Percentiles rank a stretch among this genome's conserved stretches.
phyloP scores from a whole-genome alignment of 2,113 vertebrate species.

The Shinisaurus crocodilurus region DNA sequence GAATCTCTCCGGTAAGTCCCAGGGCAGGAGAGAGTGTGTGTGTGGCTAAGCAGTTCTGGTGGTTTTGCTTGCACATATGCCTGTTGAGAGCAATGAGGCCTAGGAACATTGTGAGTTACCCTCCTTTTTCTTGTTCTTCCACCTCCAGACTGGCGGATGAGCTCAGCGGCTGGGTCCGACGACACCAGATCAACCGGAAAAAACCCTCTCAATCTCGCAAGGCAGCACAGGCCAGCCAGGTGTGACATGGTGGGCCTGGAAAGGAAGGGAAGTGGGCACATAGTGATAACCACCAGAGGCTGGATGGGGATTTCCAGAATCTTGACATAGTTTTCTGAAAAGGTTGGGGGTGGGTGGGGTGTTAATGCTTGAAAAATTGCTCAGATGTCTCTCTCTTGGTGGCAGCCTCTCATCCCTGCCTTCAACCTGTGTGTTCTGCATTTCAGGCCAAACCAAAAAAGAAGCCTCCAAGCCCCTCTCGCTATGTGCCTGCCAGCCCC shows the following conservation, averaged over 20 bases:
- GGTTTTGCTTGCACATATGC: no score
- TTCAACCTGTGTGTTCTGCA: background rate
- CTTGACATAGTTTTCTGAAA: background rate
- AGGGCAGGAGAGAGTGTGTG: background rate
- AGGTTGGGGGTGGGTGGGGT: no score
- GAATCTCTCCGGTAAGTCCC: constrained; percentile 86
- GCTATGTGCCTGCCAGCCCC: constrained; percentile 80
- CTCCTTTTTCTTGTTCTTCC: background rate
- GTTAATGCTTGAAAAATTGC: background rate
- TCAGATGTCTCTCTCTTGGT: no score
- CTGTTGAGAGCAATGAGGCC: background rate
- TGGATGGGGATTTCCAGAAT: constrained; percentile 30
- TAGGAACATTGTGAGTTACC: accelerated
- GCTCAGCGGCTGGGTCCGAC: constrained; percentile 87
- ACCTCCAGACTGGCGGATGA: constrained; percentile 85
- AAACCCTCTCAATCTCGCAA: constrained; percentile 80
- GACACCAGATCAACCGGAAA: constrained; percentile 88
- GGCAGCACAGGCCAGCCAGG: constrained; percentile 81
- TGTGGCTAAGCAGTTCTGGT: background rate
- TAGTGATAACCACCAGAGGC: background rate
- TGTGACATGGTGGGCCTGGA: constrained; percentile 42
- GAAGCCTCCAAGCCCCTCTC: constrained; percentile 80
- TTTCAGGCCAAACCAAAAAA: constrained; percentile 82
- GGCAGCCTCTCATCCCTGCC: background rate
- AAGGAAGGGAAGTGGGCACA: no score